Base-by-base conservation (phyloP, 2,888 invertebrate genomes). In the Trissolcus brochymenae region DNA sequence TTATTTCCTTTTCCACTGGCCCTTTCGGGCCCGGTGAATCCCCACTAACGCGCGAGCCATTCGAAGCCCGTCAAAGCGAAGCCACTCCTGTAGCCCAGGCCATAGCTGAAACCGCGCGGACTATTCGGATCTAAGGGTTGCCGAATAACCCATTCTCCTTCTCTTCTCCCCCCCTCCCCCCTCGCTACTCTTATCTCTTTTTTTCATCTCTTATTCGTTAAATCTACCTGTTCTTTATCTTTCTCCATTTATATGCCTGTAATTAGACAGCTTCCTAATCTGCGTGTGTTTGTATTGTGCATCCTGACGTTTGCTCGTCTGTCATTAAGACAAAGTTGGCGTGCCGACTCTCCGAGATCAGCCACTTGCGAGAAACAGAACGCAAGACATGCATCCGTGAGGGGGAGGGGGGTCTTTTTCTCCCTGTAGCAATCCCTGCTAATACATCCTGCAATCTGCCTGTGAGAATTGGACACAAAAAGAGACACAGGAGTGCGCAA, bases 191-290 rank as follows among this genome's bases (percentile, higher is more conserved):
- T 41, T 17, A 16, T 50, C 49, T 25, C 16, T 54, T 64, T 41
- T 7, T 41, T 65, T 55, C 17, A 13, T 72, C 50, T 76, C 17
- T 64, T 19, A 17, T 19, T 60, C 17, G 21, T 61, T 61, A 40
- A 51, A 43, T n/a, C 43, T 2, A 11, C 53, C 51, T 29, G 21
- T 6, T 6, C 35, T 49, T 29, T 21, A 17, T 43, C 21, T 14
- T 7, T 49, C 29, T 82, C 85, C 85, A 85, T 87, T 86, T 86
- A 83, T 86, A 86, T 86, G 81, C 81, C 82, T 80, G 85, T 86
- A 85, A 87, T 87, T 87, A 87, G 85, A 84, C 84, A 82, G 81
- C 81, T 81, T 80, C 80, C 81, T 83, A 82, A 82, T 81, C 79
- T 79, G 53, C 60, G 68, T 72, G 75, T 81, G 76, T 81, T 81